Percentiles rank a stretch among this genome's conserved stretches.
These are phyloP conservation scores for Carettochelys insculpta DNA, from an alignment of 2,113 vertebrate genomes.

Conservation along the genomic window DNA sequence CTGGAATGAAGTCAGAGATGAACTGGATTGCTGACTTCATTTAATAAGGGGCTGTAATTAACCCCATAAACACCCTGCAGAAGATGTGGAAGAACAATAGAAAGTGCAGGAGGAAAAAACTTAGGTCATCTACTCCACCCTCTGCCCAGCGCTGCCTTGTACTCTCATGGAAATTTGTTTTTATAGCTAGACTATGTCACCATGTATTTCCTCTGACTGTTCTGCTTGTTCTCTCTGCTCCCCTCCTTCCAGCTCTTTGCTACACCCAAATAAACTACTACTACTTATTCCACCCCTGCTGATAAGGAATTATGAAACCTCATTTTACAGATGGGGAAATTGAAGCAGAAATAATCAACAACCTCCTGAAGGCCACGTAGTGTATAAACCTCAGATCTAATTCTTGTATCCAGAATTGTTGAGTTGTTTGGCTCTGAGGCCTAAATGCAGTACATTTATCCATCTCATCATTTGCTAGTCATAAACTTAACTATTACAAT, in stretches of 20 bases:
- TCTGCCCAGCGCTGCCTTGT: slow-evolving; percentile 69
- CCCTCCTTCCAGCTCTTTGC: slow-evolving; percentile 61
- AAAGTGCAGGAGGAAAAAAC: slow-evolving; percentile 25
- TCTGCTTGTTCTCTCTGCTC: slow-evolving; percentile 58
- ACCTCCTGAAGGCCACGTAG: not conserved
- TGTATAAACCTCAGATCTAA: too few species aligned
- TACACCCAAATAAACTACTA: not conserved
- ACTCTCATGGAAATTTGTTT: slow-evolving; percentile 69
- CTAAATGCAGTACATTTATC: not conserved
- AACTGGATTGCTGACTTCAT: slow-evolving; percentile 28
- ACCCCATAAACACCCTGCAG: slow-evolving; percentile 50
- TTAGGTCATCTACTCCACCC: slow-evolving; percentile 65
- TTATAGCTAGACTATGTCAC: not conserved
- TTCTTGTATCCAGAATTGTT: not conserved
- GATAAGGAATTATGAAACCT: not conserved
- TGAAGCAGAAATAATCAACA: not conserved
- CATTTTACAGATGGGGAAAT: slow-evolving; percentile 1
- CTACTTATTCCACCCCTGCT: not conserved
- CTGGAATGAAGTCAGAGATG: not conserved
- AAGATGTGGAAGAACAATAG: slow-evolving; percentile 70
- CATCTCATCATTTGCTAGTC: not conserved
- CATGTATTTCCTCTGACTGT: slow-evolving; percentile 67
- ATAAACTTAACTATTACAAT: not conserved
- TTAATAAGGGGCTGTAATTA: slow-evolving; percentile 4
- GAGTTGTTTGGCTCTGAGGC: not conserved